Conservation (phyloP, 2,113 vertebrate genomes). For the Oryzias javanicus region DNA sequence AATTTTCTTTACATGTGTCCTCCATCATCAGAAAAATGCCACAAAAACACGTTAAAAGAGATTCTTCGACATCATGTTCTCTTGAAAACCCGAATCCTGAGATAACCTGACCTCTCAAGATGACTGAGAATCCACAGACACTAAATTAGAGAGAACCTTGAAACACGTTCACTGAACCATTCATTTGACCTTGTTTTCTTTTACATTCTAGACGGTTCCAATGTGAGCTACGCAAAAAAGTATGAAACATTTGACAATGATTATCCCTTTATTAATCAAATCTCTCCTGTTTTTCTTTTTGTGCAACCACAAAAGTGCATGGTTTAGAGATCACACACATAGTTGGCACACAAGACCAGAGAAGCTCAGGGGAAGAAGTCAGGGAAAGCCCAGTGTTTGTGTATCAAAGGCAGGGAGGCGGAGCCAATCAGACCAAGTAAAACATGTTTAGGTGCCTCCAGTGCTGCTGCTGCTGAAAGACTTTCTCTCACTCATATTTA, state of each 20-base stretch:
- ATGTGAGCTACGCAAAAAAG: slow-evolving; percentile 11
- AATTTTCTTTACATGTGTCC: no score
- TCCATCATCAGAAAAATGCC: no score
- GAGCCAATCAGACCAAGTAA: slow-evolving; percentile 61
- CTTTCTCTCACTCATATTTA: slow-evolving; percentile 52
- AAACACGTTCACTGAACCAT: slow-evolving; percentile 1
- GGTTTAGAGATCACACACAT: slow-evolving; percentile 31
- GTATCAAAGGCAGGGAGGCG: slow-evolving; percentile 56
- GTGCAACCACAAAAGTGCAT: slow-evolving; percentile 5
- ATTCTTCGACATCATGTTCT: no score
- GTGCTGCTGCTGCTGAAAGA: slow-evolving; percentile 53
- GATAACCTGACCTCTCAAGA: no score
- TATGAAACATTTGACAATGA: slow-evolving; percentile 1
- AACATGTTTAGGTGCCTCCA: slow-evolving; percentile 69
- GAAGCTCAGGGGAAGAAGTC: slow-evolving; percentile 63
- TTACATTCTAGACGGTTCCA: slow-evolving; percentile 10
- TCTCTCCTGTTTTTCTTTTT: neutral
- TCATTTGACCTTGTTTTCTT: slow-evolving; percentile 15
- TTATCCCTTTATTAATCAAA: neutral
- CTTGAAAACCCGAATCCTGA: no score
- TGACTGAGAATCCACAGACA: neutral
- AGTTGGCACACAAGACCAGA: slow-evolving; percentile 45
- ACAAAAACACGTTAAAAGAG: no score
- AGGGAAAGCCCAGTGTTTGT: slow-evolving; percentile 67
- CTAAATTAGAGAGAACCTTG: neutral